Base-by-base conservation (phyloP, 2,113 vertebrate genomes). In the Odontophorus gujanensis region DNA sequence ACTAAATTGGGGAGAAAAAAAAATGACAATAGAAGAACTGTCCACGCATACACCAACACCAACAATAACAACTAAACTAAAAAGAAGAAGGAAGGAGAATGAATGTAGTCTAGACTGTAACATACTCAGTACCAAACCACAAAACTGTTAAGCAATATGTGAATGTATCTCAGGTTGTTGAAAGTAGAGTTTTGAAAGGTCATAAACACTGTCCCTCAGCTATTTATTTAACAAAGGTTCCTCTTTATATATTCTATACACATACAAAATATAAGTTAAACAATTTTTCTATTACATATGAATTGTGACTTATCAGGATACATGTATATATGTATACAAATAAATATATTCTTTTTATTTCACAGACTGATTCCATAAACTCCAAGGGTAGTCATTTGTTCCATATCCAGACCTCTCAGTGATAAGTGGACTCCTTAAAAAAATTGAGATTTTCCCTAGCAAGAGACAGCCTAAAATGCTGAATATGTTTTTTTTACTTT, bases 401-500 rank as follows among this genome's bases (percentile, higher is more conserved):
- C 14, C 47, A 50, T 47, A 21, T 34, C 42, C 72, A 47, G 18
- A 67, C 76, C 5, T 58, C 21, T 36, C 50, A 16, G 9, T 43
- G 73, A 71, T 59, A 78, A 92, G 68, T 58, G 63, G 58, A 17
- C 6, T 92, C 22, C 73, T 79, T 16, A 57, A 55, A 21, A 84
- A 86, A 65, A 62, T 4, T 61, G 58, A 93, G 66, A 18, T 89
- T 78, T 90, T 74, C 40, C 71, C 53, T 74, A 87, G 61, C 77
- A 93, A 88, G 38, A 84, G 83, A 57, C 77, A 92, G 77, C 38
- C 81, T 85, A 84, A 92, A 96, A 90, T 87, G 89, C 89, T 92
- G 94, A 92, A 84, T 7, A 22, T 22, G 21, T 13, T 5, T 58
- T 80, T 69, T 91, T 3, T 45, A 26, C 38, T 59, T 53, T 40